Base-by-base conservation (phyloP, 2,888 invertebrate species). In the Xylocampa areola region DNA sequence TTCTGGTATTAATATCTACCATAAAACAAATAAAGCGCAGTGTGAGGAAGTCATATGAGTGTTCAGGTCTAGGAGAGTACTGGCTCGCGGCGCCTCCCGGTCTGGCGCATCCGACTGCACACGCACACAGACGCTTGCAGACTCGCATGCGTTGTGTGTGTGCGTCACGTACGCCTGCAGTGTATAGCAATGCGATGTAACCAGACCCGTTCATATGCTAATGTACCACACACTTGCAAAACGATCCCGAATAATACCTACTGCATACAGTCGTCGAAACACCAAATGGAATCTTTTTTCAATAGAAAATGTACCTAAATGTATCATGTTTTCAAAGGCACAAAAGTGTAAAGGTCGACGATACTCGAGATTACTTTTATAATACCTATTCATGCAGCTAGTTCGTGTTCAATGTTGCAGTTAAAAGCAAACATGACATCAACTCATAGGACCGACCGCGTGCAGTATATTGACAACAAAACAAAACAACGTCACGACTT, bases 131-230 rank as follows among this genome's bases (percentile, higher is more conserved):
- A n/a, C n/a, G n/a, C n/a, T 10, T 10, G n/a, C 17, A 11, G 19
- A 1, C 14, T 7, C 30, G 7, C 30, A 1, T 13, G 13, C 13
- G 2, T 2, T 11, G 14, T 32, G n/a, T 3, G 8, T 36, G 36
- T 21, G 8, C 11, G 36, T 17, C 35, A 35, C 35, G 35, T 19
- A 19, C 36, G 21, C 11, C 7, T 23, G 36, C 21, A 13, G 17
- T 21, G 36, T 37, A 19, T 35, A n/a, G 33, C 33, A 5, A 5
- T 35, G 35, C 35, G 4, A 33, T 16, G 17, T 17, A 17, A 33
- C 16, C 36, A 11, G 21, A 21, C 11, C 8, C 13, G 37, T 21
- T 23, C 37, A 37, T 37, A 37, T 21, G 36, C 21, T 37, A 37
- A 37, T 13, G 21, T 13, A 16, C n/a, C n/a, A 6, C 21, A 5